Percentiles rank a stretch among this genome's conserved stretches.
phyloP scores from a whole-genome alignment of 2,888 invertebrate genomes.

The Nysson spinosus region DNA sequence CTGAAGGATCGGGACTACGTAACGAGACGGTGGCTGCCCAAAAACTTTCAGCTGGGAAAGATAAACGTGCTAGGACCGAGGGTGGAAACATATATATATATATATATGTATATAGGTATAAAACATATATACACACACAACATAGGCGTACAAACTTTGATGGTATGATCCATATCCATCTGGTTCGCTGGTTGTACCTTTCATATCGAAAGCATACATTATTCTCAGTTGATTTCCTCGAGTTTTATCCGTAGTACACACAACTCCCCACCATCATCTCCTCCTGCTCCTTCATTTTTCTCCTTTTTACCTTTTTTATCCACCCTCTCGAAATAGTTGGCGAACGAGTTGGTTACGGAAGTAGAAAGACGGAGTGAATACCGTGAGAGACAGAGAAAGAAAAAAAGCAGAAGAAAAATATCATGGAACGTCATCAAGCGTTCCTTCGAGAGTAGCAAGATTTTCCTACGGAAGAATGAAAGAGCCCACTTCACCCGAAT shows the following conservation, averaged over 20 bases:
- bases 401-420: background rate
- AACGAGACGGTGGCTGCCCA: too few species aligned
- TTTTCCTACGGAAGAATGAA: background rate
- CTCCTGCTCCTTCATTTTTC: background rate
- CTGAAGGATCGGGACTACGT: too few species aligned
- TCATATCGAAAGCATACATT: constrained; percentile 16
- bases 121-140: too few species aligned
- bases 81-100: constrained; percentile 10
- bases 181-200: constrained; percentile 8
- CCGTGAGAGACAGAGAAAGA: too few species aligned
- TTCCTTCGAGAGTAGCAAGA: background rate
- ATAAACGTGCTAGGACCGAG: constrained; percentile 7
- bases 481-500: background rate
- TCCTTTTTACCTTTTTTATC: background rate
- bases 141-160: constrained; percentile 2
- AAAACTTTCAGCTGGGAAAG: constrained; percentile 15
- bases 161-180: constrained; percentile 14
- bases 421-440: background rate
- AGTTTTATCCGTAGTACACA: background rate
- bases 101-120: too few species aligned
- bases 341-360: constrained; percentile 8
- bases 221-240: constrained; percentile 28
- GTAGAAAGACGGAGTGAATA: background rate
- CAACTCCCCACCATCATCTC: background rate
- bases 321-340: background rate